Evolutionary conservation across 2,888 invertebrate species (phyloP).

Genomic region (Portevinia maculata): DNA sequence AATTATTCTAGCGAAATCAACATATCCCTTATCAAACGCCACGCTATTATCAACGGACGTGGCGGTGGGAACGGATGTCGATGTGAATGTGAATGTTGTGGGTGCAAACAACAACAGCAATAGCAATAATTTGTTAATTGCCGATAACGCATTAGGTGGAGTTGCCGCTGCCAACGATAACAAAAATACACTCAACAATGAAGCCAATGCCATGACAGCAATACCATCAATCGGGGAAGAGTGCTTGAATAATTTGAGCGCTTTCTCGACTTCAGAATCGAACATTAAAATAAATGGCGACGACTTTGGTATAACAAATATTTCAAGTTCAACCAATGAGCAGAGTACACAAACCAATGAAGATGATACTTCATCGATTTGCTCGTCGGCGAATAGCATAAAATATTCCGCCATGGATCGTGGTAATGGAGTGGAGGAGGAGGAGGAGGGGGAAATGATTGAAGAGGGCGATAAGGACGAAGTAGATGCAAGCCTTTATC

Average conservation of each 20-base stretch:
- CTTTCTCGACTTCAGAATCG: conserved; percentile 42
- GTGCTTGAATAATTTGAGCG: conserved; percentile 7
- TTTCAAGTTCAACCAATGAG: conserved; percentile 55
- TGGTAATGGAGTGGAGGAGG: conserved; percentile 17
- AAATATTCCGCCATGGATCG: conserved; percentile 44
- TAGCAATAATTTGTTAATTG: conserved; percentile 54
- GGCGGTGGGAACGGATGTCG: conserved; percentile 42
- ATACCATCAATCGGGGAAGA: conserved; percentile 27
- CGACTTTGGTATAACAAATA: conserved; percentile 42
- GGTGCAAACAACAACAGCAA: background rate
- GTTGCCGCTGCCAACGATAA: conserved; percentile 44
- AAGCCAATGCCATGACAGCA: conserved; percentile 35
- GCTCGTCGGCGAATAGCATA: conserved; percentile 59
- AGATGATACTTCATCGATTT: conserved; percentile 67
- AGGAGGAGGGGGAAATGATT: conserved; percentile 17
- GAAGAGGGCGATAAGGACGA: conserved; percentile 23
- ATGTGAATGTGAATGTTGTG: conserved; percentile 24
- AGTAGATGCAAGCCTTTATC: conserved; percentile 11
- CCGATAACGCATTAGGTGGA: conserved; percentile 55
- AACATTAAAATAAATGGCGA: conserved; percentile 49
- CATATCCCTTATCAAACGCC: conserved; percentile 61
- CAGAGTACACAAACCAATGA: conserved; percentile 76
- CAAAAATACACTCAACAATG: conserved; percentile 35
- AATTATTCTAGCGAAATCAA: conserved; percentile 31
- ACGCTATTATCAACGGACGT: conserved; percentile 52